Percentiles rank a stretch among this genome's conserved stretches.
Evolutionary conservation across 2,888 invertebrate genomes (phyloP).

Genomic region (Drosophila mayaguana): DNA sequence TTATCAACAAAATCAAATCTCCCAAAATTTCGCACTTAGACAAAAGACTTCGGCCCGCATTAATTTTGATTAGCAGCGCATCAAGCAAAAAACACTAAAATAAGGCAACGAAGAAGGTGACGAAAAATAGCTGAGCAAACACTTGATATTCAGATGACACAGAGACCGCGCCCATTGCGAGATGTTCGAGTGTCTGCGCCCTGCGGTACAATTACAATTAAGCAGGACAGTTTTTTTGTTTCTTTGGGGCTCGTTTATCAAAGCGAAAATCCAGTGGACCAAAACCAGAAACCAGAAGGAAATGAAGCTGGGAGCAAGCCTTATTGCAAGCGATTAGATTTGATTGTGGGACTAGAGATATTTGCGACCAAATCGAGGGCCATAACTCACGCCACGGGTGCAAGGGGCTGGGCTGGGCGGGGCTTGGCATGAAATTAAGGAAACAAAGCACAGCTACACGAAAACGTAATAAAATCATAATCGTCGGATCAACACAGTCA

Average conservation of each 20-base stretch:
- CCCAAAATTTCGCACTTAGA: neutral
- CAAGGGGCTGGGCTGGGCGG: slow-evolving; percentile 12
- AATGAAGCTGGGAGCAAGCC: slow-evolving; percentile 45
- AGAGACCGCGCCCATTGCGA: neutral
- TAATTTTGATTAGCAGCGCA: slow-evolving; percentile 54
- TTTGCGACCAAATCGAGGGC: slow-evolving; percentile 43
- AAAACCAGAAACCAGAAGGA: slow-evolving; percentile 7
- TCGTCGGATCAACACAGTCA: slow-evolving; percentile 84
- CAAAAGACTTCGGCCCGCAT: slow-evolving; percentile 11
- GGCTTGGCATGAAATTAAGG: slow-evolving; percentile 66
- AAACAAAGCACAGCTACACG: slow-evolving; percentile 78
- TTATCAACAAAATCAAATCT: neutral
- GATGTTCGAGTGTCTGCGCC: slow-evolving; percentile 10
- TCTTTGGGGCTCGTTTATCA: slow-evolving; percentile 69
- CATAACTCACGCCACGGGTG: slow-evolving; percentile 70
- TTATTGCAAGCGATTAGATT: slow-evolving; percentile 78
- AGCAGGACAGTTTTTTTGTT: slow-evolving; percentile 43
- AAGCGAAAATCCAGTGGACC: slow-evolving; percentile 56
- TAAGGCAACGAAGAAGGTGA: neutral
- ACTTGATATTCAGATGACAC: slow-evolving; percentile 18
- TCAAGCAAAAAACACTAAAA: neutral
- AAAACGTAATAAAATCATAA: slow-evolving; percentile 84
- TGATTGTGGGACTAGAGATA: slow-evolving; percentile 61
- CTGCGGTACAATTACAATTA: slow-evolving; percentile 70
- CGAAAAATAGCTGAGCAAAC: slow-evolving; percentile 40